Conservation (phyloP, 2,797 vertebrate species). For the Borostomias antarcticus region DNA sequence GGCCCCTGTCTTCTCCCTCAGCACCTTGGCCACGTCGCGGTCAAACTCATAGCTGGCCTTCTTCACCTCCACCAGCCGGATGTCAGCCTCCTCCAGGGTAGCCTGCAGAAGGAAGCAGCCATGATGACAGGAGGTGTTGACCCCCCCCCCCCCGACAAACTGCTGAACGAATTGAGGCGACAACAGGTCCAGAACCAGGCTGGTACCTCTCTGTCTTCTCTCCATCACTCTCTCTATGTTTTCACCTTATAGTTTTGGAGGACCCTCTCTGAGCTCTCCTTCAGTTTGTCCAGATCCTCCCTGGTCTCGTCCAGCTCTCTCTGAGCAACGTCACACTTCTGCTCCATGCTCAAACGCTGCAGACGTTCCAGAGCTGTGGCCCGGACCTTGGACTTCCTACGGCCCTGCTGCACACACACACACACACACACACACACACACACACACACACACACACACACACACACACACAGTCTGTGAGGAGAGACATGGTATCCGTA, state of each 20-base stretch:
- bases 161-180: neutral
- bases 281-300: slow-evolving; percentile 58
- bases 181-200: neutral
- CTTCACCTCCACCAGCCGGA: slow-evolving; percentile 68
- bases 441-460: slow-evolving; percentile 10
- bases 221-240: neutral
- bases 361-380: slow-evolving; percentile 32
- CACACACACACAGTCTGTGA: slow-evolving; percentile 5
- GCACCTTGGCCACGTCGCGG: slow-evolving; percentile 63
- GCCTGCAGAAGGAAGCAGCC: slow-evolving; percentile 56
- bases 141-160: neutral
- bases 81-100: slow-evolving; percentile 72
- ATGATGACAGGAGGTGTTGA: neutral
- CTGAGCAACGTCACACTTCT: slow-evolving; percentile 73
- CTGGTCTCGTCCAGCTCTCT: slow-evolving; percentile 67
- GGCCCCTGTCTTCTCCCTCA: slow-evolving; percentile 64
- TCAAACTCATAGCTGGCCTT: slow-evolving; percentile 73
- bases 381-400: slow-evolving; percentile 54
- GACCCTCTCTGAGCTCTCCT: slow-evolving; percentile 56
- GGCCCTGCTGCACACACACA: slow-evolving; percentile 52
- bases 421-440: slow-evolving; percentile 11
- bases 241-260: slow-evolving; percentile 69
- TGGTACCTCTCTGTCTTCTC: neutral
- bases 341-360: slow-evolving; percentile 61
- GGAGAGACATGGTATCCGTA: neutral